Evolutionary conservation across 2,113 vertebrate genomes (phyloP).

Genomic region (Jaculus jaculus): DNA sequence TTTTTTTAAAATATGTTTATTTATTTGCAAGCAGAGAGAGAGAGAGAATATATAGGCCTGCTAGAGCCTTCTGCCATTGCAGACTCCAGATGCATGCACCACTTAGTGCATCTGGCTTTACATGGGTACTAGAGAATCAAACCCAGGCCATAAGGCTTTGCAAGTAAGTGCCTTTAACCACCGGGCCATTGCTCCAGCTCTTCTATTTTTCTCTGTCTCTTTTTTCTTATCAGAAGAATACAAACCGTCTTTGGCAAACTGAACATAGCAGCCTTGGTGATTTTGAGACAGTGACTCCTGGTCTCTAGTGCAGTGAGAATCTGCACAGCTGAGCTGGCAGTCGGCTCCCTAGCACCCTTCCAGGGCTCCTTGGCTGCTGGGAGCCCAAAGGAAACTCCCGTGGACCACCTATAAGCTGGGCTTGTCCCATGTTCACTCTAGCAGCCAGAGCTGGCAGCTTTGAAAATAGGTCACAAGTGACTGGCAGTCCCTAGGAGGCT

Average conservation of each 20-base stretch:
- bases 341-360: background rate
- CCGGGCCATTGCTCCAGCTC: too few species aligned
- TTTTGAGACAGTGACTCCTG: background rate
- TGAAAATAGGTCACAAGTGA: slow-evolving; percentile 64
- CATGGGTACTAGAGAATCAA: too few species aligned
- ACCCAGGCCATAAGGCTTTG: too few species aligned
- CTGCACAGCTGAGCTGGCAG: background rate
- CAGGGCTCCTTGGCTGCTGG: background rate
- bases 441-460: slow-evolving; percentile 37
- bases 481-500: slow-evolving; percentile 15
- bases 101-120: too few species aligned
- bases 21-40: too few species aligned
- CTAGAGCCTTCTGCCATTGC: too few species aligned
- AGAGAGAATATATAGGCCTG: too few species aligned
- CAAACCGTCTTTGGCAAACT: slow-evolving; percentile 31
- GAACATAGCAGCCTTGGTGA: background rate
- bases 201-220: background rate
- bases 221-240: background rate
- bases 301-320: background rate
- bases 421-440: background rate
- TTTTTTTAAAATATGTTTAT: too few species aligned
- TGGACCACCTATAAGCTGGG: background rate
- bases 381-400: background rate
- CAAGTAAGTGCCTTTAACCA: too few species aligned
- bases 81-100: too few species aligned